A percentile compares a stretch with the other conserved stretches of the same genome.
These are phyloP conservation scores for Cremastobaeus sp. DNA, from an alignment of 2,888 invertebrate genomes.

Conservation along the genomic window DNA sequence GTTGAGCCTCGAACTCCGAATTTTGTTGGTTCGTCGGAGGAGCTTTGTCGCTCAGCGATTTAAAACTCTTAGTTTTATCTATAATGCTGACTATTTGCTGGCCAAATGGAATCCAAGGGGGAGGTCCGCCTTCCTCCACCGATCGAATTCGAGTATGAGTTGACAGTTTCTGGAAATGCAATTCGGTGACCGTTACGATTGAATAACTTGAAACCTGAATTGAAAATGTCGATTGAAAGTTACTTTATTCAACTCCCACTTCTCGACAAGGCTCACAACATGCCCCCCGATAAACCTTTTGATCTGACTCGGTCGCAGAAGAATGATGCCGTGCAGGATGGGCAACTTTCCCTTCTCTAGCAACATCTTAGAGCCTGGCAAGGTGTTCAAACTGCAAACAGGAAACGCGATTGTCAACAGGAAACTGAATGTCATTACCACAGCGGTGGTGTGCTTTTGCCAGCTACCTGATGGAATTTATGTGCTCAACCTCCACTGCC, in stretches of 20 bases:
- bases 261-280: slow-evolving; percentile 89
- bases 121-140: slow-evolving; percentile 88
- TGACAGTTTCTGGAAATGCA: slow-evolving; percentile 76
- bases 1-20: slow-evolving; percentile 92
- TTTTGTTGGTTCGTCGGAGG: slow-evolving; percentile 83
- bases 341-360: slow-evolving; percentile 80
- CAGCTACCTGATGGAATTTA: slow-evolving; percentile 83
- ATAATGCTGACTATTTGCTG: slow-evolving; percentile 83
- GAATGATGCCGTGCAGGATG: slow-evolving; percentile 86
- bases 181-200: too few relatives aligned
- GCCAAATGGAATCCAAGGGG: slow-evolving; percentile 95
- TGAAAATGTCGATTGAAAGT: neutral
- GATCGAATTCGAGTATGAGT: slow-evolving; percentile 79
- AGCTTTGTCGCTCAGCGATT: slow-evolving; percentile 84
- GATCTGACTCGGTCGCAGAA: slow-evolving; percentile 84
- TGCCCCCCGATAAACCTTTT: slow-evolving; percentile 88
- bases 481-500: slow-evolving; percentile 87
- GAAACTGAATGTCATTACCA: too few relatives aligned
- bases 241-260: slow-evolving; percentile 87
- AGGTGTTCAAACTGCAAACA: slow-evolving; percentile 88
- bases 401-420: too few relatives aligned
- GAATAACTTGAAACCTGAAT: too few relatives aligned
- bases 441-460: too few relatives aligned
- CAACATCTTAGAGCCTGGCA: slow-evolving; percentile 92
- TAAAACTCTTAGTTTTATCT: slow-evolving; percentile 84